A percentile compares a stretch with the other conserved stretches of the same genome.
Conservation (phyloP, 2,888 invertebrate genomes). For the Caenorhabditis sinica region DNA sequence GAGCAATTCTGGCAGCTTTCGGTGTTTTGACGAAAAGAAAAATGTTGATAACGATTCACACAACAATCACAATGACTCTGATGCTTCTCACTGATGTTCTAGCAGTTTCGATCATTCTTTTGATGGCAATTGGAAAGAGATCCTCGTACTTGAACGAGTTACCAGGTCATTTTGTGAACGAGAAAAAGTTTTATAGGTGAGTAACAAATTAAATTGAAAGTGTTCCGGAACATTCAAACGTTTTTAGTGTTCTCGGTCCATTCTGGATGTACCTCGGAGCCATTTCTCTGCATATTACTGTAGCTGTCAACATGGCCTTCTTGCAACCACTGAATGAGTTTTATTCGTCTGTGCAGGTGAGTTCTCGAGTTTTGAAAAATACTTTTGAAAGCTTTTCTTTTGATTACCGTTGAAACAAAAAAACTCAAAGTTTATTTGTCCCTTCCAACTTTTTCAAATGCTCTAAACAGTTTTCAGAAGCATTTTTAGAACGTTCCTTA, state of each 20-base stretch:
- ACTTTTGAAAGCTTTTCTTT: too few relatives aligned
- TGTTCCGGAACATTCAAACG: too few relatives aligned
- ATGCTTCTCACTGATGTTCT: slow-evolving; percentile 81
- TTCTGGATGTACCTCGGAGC: slow-evolving; percentile 83
- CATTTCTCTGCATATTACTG: slow-evolving; percentile 81
- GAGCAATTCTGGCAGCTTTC: slow-evolving; percentile 60
- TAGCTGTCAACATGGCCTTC: slow-evolving; percentile 81
- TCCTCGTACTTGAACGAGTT: slow-evolving; percentile 66
- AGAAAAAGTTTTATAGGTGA: slow-evolving; percentile 69
- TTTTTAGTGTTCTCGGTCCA: slow-evolving; percentile 76
- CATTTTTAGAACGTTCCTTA: too few relatives aligned
- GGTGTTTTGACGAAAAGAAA: slow-evolving; percentile 61
- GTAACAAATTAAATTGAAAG: neutral
- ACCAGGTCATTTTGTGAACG: slow-evolving; percentile 76
- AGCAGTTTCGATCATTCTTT: slow-evolving; percentile 77
- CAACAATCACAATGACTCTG: slow-evolving; percentile 74
- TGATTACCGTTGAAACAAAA: too few relatives aligned
- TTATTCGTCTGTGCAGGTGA: slow-evolving; percentile 43
- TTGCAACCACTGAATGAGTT: slow-evolving; percentile 70
- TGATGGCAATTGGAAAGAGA: slow-evolving; percentile 79
- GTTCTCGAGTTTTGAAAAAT: neutral
- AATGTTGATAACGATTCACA: slow-evolving; percentile 74
- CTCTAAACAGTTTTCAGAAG: too few relatives aligned
- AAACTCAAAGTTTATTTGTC: too few relatives aligned
- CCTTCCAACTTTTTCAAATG: too few relatives aligned